A percentile compares a stretch with the other conserved stretches of the same genome.
Conservation (phyloP, 1,140 invertebrate genomes). For the Drosophila watanabei region DNA sequence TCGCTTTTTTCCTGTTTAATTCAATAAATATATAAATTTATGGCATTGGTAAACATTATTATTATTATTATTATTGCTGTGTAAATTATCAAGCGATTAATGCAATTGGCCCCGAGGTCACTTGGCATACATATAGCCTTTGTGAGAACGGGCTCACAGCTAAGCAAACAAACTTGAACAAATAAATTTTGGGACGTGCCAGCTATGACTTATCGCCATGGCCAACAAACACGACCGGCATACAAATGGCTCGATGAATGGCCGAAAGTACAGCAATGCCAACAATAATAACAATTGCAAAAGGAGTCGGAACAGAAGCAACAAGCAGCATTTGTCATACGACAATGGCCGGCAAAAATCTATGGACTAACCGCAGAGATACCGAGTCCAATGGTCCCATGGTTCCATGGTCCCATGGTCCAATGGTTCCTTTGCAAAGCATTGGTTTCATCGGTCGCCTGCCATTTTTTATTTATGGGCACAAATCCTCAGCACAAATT, state of each 20-base stretch:
- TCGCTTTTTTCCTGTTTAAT: conserved; percentile 29
- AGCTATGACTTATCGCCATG: conserved; percentile 69
- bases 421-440: conserved; percentile 1
- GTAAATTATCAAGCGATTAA: conserved; percentile 71
- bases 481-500: conserved; percentile 62
- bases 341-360: conserved; percentile 68
- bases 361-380: conserved; percentile 54
- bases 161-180: conserved; percentile 65
- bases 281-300: conserved; percentile 50
- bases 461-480: conserved; percentile 75
- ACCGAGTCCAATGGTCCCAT: conserved; percentile 12
- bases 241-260: conserved; percentile 63
- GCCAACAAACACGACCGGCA: conserved; percentile 34
- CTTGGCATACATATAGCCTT: conserved; percentile 18
- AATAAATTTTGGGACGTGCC: conserved; percentile 75
- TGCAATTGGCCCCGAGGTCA: conserved; percentile 33
- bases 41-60: conserved; percentile 36
- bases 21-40: conserved; percentile 60
- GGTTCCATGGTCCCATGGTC: not conserved
- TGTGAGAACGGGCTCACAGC: conserved; percentile 24
- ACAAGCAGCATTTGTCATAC: conserved; percentile 78
- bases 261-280: conserved; percentile 44
- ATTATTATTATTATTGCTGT: conserved; percentile 49
- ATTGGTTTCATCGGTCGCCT: conserved; percentile 25
- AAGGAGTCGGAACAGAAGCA: conserved; percentile 35